Conservation (phyloP, 2,113 vertebrate genomes). For the Phyllostomus discolor region DNA sequence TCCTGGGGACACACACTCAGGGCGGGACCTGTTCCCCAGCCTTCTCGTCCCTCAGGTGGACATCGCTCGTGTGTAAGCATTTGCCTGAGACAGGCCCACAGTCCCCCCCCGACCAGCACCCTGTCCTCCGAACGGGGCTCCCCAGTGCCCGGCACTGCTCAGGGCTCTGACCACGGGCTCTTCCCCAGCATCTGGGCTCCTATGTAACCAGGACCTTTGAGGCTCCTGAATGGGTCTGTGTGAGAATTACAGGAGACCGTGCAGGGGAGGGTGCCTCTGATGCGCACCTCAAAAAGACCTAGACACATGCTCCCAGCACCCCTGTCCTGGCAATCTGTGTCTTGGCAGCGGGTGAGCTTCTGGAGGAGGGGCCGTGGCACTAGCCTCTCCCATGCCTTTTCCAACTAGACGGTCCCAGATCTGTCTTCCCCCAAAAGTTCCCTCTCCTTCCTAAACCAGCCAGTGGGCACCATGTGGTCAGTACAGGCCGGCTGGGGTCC, state of each 20-base stretch:
- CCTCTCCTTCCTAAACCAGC: neutral
- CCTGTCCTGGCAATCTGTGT: accelerated
- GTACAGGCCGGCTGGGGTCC: neutral
- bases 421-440: no score
- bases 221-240: neutral
- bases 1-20: neutral
- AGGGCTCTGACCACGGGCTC: neutral
- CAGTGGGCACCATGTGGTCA: accelerated
- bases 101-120: accelerated
- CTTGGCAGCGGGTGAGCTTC: neutral
- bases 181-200: neutral
- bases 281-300: neutral
- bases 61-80: accelerated
- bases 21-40: neutral
- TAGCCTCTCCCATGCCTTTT: neutral
- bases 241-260: neutral
- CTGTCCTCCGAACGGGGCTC: accelerated
- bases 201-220: neutral
- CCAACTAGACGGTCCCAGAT: neutral
- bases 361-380: neutral
- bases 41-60: neutral
- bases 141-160: neutral
- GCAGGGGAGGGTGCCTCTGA: no score
- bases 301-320: no score
- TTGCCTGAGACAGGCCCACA: accelerated